phyloP scores from a whole-genome alignment of 2,888 invertebrate genomes.

The Lomographa bimaculata region DNA sequence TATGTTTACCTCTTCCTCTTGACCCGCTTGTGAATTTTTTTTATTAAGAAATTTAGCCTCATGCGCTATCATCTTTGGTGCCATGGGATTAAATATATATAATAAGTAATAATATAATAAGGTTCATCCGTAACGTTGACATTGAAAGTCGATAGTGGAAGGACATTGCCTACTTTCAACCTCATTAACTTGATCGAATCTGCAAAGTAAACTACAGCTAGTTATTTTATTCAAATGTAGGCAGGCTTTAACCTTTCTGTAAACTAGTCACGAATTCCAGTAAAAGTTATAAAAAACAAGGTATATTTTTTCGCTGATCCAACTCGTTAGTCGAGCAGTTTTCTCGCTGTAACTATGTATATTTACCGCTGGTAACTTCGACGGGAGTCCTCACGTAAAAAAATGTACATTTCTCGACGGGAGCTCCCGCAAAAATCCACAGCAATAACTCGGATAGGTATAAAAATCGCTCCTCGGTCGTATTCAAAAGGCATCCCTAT shows the following conservation, averaged over 20 bases:
- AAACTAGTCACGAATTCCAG: conserved; percentile 4
- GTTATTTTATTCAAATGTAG: too few species aligned
- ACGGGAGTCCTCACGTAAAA: conserved; percentile 8
- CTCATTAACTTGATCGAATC: too few species aligned
- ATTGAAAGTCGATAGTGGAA: too few species aligned
- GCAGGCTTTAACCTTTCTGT: not conserved
- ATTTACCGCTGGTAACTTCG: conserved; percentile 8
- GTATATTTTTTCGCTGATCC: conserved; percentile 12
- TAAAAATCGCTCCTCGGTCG: not conserved
- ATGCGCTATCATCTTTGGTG: too few species aligned
- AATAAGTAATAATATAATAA: too few species aligned
- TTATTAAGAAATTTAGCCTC: too few species aligned
- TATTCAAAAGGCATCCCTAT: conserved; percentile 20
- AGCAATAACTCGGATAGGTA: conserved; percentile 10
- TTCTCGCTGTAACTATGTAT: conserved; percentile 9
- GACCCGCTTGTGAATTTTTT: too few species aligned
- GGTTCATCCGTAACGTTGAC: too few species aligned
- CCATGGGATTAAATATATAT: too few species aligned
- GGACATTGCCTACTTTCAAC: too few species aligned
- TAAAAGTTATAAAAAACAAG: conserved; percentile 6
- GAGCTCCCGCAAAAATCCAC: conserved; percentile 8
- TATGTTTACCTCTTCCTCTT: too few species aligned
- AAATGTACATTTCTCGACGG: conserved; percentile 6
- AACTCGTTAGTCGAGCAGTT: conserved; percentile 19
- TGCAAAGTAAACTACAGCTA: too few species aligned